Evolutionary conservation across 2,113 vertebrate species (phyloP).

Genomic region (Zingel zingel): DNA sequence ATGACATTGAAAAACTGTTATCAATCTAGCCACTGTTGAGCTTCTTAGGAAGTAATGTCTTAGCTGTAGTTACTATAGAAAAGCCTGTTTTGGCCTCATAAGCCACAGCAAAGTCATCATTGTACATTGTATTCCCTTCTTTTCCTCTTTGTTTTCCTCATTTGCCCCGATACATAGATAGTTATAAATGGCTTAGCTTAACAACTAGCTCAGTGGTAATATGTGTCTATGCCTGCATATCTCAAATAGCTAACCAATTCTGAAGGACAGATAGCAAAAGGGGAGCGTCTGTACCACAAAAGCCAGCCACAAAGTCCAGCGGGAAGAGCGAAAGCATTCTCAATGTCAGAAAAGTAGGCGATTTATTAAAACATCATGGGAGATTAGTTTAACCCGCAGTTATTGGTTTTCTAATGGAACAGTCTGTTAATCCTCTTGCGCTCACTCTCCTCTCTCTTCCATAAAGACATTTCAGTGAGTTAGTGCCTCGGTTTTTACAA

Average conservation of each 20-base stretch:
- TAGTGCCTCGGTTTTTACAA: slow-evolving; percentile 80
- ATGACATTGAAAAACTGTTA: slow-evolving; percentile 44
- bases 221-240: slow-evolving; percentile 40
- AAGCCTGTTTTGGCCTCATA: slow-evolving; percentile 50
- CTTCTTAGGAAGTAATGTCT: slow-evolving; percentile 46
- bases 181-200: slow-evolving; percentile 55
- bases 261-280: slow-evolving; percentile 67
- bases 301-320: slow-evolving; percentile 54
- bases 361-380: slow-evolving; percentile 83
- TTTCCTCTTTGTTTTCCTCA: slow-evolving; percentile 42
- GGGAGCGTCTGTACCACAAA: slow-evolving; percentile 26
- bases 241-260: slow-evolving; percentile 49
- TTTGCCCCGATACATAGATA: slow-evolving; percentile 35
- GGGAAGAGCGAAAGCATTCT: slow-evolving; percentile 71
- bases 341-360: slow-evolving; percentile 76
- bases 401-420: slow-evolving; percentile 84
- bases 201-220: slow-evolving; percentile 34
- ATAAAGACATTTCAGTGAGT: slow-evolving; percentile 81
- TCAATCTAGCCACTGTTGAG: slow-evolving; percentile 57
- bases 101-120: slow-evolving; percentile 38
- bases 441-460: slow-evolving; percentile 68
- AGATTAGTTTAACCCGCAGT: slow-evolving; percentile 80
- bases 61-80: slow-evolving; percentile 25
- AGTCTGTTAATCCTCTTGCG: slow-evolving; percentile 79
- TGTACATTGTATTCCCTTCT: slow-evolving; percentile 12